Evolutionary conservation across 37 sponge, comb jelly and placozoan species (phyloP), one percentile per base, ranked within the genome.

Genomic region (Spongia lamella): DNA sequence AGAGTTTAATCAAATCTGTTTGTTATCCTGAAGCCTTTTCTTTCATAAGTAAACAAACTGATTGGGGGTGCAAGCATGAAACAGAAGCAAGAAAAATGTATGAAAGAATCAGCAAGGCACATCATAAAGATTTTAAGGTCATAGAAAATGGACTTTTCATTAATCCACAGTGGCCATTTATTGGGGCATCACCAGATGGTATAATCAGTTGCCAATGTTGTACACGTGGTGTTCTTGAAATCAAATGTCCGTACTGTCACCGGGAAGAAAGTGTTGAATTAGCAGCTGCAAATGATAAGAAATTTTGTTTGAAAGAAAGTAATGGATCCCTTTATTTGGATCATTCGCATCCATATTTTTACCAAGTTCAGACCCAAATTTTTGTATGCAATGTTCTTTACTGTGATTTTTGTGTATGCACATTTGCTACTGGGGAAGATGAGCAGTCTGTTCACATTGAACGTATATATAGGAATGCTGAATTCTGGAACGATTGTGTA

Each of bases 401-500:
- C 38, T 81, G 82, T 29, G 87, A 86, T 36, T 86, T 86, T 49
- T 53, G 59, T 37, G 75, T 86, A 1, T 86, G 75, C 34, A 71
- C 79, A 1, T 79, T 79, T 68, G 31, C 77, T 32, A 7, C 61
- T 79, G n/a, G n/a, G n/a, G 57, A 53, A 5, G 29, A 2, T 6
- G 72, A 57, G 9, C 56, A 55, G 11, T 19, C 30, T 61, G 16
- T 86, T 4, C 58, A 68, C 58, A 78, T 77, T 71, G 65, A 77
- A 30, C 57, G 85, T 9, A 72, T 85, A 22, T 19, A 33, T 13
- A 65, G 66, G 13, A 68, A 85, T 61, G 11, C 1, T 33, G 31
- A 70, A n/a, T 65, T 85, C 24, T 66, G 65, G 65, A 32, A 15
- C 3, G 53, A 1, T 56, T n/a, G 21, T 31, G 1, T 82, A 0